These are phyloP conservation scores for Ceratotherium simum DNA, from an alignment of 2,113 vertebrate species.

Conservation along the genomic window DNA sequence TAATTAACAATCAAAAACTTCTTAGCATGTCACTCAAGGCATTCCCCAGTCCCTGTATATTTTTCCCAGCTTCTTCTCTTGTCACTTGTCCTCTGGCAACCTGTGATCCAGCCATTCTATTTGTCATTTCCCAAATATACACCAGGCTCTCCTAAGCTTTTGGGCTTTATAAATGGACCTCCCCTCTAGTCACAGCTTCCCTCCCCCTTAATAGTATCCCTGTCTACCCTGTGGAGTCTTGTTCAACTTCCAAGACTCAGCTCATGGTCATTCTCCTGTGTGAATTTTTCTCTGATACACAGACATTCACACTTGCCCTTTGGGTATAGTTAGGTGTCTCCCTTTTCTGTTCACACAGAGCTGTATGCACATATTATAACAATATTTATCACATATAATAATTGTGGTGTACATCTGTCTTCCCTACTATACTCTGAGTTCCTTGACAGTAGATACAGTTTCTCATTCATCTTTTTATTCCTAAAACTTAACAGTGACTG, in stretches of 20 bases:
- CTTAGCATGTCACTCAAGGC: background rate
- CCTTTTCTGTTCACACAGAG: background rate
- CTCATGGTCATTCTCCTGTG: background rate
- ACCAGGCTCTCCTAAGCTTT: background rate
- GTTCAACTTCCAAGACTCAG: background rate
- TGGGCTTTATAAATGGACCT: background rate
- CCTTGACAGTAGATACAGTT: background rate
- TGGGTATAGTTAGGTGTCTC: background rate
- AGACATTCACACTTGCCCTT: background rate
- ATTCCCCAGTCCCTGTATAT: background rate
- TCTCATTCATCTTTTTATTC: constrained; percentile 19
- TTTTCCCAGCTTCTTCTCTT: constrained; percentile 18
- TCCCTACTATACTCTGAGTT: constrained; percentile 2
- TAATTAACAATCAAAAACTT: constrained; percentile 6
- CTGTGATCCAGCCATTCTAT: background rate
- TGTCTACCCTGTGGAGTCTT: background rate
- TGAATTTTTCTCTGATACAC: background rate
- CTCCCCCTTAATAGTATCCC: background rate
- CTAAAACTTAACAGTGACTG: background rate
- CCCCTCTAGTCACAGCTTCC: background rate
- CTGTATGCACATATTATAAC: background rate
- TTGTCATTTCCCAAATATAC: background rate
- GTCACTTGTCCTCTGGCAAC: background rate
- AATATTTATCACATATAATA: background rate
- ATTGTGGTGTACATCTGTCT: background rate